Percentiles rank a stretch among this genome's conserved stretches.
These are phyloP conservation scores for Halesus radiatus DNA, from an alignment of 1,140 invertebrate species.

Conservation along the genomic window DNA sequence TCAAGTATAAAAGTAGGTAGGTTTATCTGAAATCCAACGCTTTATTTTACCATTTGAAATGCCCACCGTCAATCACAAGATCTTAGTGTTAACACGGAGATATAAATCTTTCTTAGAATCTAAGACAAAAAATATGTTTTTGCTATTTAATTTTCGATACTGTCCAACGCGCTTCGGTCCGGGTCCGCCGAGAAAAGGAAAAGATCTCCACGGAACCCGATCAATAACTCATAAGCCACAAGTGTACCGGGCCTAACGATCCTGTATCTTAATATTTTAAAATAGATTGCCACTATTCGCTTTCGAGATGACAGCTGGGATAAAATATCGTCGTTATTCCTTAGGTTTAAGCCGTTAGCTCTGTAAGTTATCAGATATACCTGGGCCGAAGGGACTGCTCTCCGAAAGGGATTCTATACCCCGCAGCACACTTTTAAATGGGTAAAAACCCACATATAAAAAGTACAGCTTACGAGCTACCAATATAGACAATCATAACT, in stretches of 20 bases:
- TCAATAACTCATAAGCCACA: constrained; percentile 50
- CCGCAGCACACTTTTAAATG: constrained; percentile 40
- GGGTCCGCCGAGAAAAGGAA: constrained; percentile 17
- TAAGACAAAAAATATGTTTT: not conserved
- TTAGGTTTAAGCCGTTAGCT: constrained; percentile 47
- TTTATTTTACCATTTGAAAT: too few species aligned
- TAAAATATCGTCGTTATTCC: constrained; percentile 56
- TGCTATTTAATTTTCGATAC: constrained; percentile 33
- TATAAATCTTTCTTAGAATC: not conserved
- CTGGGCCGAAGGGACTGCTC: constrained; percentile 12
- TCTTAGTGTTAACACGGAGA: constrained; percentile 13
- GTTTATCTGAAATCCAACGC: too few species aligned
- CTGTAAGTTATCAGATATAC: constrained; percentile 50
- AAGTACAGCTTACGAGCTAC: constrained; percentile 32
- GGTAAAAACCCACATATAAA: constrained; percentile 40
- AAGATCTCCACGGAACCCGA: constrained; percentile 36
- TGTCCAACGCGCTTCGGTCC: not conserved
- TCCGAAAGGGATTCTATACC: not conserved
- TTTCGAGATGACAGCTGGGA: constrained; percentile 54
- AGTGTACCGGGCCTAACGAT: constrained; percentile 48
- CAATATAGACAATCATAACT: constrained; percentile 22
- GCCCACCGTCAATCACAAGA: too few species aligned
- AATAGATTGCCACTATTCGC: constrained; percentile 56
- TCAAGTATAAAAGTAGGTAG: too few species aligned
- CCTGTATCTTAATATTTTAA: constrained; percentile 56